Base-by-base conservation (phyloP, 2,888 invertebrate genomes). In the Xanthorhoe spadicearia region DNA sequence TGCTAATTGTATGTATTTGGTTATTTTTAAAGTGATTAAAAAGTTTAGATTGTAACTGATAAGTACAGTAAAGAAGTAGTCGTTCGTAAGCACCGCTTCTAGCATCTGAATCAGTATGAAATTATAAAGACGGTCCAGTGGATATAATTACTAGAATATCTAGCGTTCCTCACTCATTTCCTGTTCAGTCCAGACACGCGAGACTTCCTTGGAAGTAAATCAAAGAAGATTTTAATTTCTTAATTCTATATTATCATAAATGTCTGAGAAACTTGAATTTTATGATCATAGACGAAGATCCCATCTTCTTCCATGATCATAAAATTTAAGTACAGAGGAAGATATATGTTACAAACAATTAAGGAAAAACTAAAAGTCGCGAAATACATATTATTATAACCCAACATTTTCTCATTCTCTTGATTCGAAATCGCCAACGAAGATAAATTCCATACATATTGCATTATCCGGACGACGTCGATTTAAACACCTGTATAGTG, bases 61-160 rank as follows among this genome's bases (percentile, higher is more conserved):
- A 43, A 13, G 13, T 13, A 43, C 23, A 23, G 23, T 23, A 43
- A n/a, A 13, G 8, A 43, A 43, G 7, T 19, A 54, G 32, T 32
- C 3, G 32, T n/a, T n/a, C n/a, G n/a, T n/a, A 23, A 6, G 15
- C 50, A 51, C 15, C 56, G 51, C 52, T 61, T 18, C 52, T 66
- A 66, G 48, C 62, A 64, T 66, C 61, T 54, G 46, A 54, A 49
- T 62, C 48, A 70, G 69, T 67, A 68, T 69, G 38, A 52, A 61
- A 70, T 69, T 69, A 66, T 60, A 65, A 52, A 62, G 64, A 66
- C 49, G 61, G 52, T 63, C 70, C 64, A 68, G 67, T 69, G 63
- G 68, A 59, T 68, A 71, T 66, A 71, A 71, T 71, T 57, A 62
- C 64, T 67, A 57, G 62, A 62, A 74, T 72, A 67, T 61, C 65